Base-by-base conservation (phyloP, 2,888 invertebrate genomes). In the Ophion costatus region DNA sequence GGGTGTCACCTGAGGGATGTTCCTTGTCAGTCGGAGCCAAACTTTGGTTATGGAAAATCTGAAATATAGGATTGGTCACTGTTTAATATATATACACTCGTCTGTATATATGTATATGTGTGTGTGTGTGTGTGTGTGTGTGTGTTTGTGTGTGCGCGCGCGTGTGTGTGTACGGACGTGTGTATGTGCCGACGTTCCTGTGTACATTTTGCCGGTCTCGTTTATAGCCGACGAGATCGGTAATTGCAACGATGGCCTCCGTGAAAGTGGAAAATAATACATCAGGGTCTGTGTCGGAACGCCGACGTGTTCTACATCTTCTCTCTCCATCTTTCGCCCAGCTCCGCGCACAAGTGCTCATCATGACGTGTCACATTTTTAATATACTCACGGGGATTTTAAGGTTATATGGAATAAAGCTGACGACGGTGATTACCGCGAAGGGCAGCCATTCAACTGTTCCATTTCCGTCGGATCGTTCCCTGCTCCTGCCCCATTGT, bases 261-360 rank as follows among this genome's bases (percentile, higher is more conserved):
- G 85, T 80, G 82, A 85, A 85, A 85, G 85, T 82, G 85, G 73
- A 85, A 82, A 80, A 85, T 85, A 79, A 84, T 76, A 84, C 73
- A 78, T 81, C 69, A 45, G 63, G 59, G 59, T 76, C 67, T 67
- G 71, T 67, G 66, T 77, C 73, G 71, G 76, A 33, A 79, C 79
- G 17, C 38, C 75, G 42, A 76, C 51, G 80, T 64, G 75, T 80
- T 80, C 76, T 57, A 69, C 74, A 80, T 79, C 67, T 75, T 70
- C 59, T 70, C 45, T 57, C 75, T 71, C 67, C 61, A 38, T 42
- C 17, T 66, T 69, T 69, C 81, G n/a, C n/a, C 11, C 67, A 51
- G 29, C 66, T 24, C 56, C 17, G n/a, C 22, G 33, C 33, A 11
- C 22, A 45, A 71, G 75, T 80, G 38, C 56, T 63, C 75, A 24